phyloP scores from a whole-genome alignment of 2,113 vertebrate species.

The Calyptomena viridis region DNA sequence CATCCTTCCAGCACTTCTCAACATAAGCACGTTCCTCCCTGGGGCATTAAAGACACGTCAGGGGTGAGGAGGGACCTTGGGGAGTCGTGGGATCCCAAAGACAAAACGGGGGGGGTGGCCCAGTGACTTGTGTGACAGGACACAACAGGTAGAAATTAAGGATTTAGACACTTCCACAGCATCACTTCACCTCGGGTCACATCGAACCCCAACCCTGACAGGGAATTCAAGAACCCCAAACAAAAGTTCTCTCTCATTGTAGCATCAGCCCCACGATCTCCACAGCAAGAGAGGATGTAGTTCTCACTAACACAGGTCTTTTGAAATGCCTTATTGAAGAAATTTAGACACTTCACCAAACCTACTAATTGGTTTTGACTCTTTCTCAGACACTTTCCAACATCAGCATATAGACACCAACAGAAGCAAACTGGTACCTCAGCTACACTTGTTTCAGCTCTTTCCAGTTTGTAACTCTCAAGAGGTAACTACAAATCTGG shows the following conservation, averaged over 20 bases:
- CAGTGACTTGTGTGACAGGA: background rate
- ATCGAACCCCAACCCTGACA: background rate
- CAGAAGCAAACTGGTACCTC: background rate
- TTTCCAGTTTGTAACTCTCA: background rate
- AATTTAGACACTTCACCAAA: background rate
- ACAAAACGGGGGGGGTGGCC: background rate
- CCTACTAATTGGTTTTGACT: background rate
- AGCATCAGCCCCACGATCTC: background rate
- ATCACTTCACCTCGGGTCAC: background rate
- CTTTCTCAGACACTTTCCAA: background rate
- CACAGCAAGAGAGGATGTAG: background rate
- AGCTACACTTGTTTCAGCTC: background rate
- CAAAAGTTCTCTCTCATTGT: background rate
- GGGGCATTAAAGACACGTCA: background rate
- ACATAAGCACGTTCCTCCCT: conserved; percentile 79
- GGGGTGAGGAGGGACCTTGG: background rate
- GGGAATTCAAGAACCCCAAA: background rate
- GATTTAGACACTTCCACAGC: background rate
- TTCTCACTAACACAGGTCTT: background rate
- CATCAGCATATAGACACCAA: background rate
- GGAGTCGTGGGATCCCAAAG: background rate
- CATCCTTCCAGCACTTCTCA: conserved; percentile 87
- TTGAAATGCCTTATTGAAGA: background rate
- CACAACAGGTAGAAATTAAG: background rate
- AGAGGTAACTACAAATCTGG: background rate